Evolutionary conservation across 2,888 invertebrate genomes (phyloP), one percentile per base, ranked within the genome.

Genomic region (Tinea semifulvella): DNA sequence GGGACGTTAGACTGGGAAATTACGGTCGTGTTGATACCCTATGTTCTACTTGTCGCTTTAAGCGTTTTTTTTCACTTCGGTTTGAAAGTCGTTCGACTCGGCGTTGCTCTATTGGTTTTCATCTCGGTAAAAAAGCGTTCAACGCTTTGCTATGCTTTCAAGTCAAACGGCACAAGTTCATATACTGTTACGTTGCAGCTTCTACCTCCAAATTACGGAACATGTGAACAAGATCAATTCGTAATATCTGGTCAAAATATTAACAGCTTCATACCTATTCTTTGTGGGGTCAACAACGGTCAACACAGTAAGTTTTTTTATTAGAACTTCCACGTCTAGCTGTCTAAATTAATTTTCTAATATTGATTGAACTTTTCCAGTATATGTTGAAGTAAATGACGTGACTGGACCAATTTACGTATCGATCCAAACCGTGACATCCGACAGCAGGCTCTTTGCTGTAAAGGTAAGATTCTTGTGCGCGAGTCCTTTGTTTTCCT

Each of bases 241-340:
- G 76, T 89, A 7, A 79, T 91, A 3, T 84, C 87, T 0, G 91
- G 91, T 2, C 88, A 89, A 57, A 89, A 89, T 61, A 56, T 79
- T 0, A 91, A 90, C 56, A 85, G 82, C 48, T 63, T 83, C n/a
- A 71, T 91, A 47, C 91, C 91, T 0, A 79, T 85, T 3, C 65
- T 92, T 16, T 92, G 92, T 58, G 92, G 92, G 13, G 84, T 88
- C 28, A 91, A 91, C 58, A 86, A 88, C 1, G 91, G 89, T 10
- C 89, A 90, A 61, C 90, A 91, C 55, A 70, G 92, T 91, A 74
- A 77, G 68, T 59, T 42, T 39, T 36, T 3, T 20, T 31, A 2
- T 7, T n/a, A n/a, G n/a, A n/a, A n/a, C n/a, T n/a, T n/a, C n/a
- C 31, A 31, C 13, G 10, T 31, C 13, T 31, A 7, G n/a, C n/a